Conservation (phyloP, 1,140 invertebrate genomes). For the Bombus vancouverensis region DNA sequence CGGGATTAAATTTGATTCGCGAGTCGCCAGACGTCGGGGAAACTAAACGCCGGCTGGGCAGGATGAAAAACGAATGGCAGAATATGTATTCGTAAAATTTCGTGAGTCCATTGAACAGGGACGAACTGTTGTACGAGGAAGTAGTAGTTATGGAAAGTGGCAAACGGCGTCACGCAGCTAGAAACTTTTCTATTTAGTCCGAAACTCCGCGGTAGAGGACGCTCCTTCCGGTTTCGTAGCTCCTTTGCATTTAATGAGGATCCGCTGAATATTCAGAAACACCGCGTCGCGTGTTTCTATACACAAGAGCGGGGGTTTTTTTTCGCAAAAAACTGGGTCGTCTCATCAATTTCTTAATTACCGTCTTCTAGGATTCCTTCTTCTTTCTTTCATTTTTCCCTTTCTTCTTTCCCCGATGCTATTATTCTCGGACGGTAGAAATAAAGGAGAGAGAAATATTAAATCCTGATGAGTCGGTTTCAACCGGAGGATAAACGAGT, state of each 20-base stretch:
- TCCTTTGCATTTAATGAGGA: conserved; percentile 49
- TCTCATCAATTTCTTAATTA: conserved; percentile 38
- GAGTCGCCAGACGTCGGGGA: background rate
- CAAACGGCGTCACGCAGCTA: conserved; percentile 10
- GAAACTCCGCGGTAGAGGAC: background rate
- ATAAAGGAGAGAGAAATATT: background rate
- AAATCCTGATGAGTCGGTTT: conserved; percentile 31
- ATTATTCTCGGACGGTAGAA: background rate
- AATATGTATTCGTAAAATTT: background rate
- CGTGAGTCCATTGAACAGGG: conserved; percentile 15
- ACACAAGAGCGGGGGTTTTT: background rate
- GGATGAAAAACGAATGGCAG: background rate
- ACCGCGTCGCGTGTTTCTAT: background rate
- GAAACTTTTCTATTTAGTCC: conserved; percentile 49
- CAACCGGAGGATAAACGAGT: conserved; percentile 26
- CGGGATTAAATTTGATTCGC: background rate
- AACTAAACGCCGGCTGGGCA: background rate
- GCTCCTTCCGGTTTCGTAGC: conserved; percentile 46
- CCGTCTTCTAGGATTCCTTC: background rate
- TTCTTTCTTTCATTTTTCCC: too few relatives aligned
- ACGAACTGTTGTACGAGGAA: background rate
- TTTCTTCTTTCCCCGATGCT: background rate
- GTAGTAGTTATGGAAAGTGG: conserved; percentile 14
- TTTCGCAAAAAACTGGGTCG: background rate
- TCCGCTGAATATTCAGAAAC: conserved; percentile 44